phyloP scores from a whole-genome alignment of 1,140 invertebrate species.

The Bombyx mandarina region DNA sequence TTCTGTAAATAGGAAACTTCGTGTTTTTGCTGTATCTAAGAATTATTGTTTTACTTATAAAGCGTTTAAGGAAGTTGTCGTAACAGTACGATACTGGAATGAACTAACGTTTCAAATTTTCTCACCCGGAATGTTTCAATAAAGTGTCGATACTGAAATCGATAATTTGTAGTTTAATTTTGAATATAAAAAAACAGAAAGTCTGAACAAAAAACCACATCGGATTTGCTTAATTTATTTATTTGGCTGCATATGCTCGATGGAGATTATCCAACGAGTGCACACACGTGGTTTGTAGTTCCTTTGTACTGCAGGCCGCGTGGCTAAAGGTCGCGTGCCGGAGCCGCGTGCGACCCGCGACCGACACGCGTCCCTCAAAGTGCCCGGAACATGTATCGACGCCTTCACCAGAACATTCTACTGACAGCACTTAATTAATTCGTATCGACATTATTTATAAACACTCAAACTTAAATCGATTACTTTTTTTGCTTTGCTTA shows the following conservation, averaged over 20 bases:
- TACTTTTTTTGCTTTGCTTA: no score
- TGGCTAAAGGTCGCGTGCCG: slow-evolving; percentile 7
- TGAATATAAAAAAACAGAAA: no score
- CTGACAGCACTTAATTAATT: slow-evolving; percentile 59
- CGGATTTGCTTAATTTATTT: slow-evolving; percentile 62
- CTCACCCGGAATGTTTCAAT: no score
- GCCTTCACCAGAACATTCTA: slow-evolving; percentile 46
- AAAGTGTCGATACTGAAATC: no score
- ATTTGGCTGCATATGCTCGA: slow-evolving; percentile 53
- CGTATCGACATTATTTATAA: slow-evolving; percentile 29
- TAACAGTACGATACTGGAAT: no score
- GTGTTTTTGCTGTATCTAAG: no score
- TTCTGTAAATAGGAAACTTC: no score
- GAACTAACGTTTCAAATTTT: no score
- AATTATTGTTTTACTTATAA: no score
- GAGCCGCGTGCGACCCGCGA: slow-evolving; percentile 14
- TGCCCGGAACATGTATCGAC: slow-evolving; percentile 46
- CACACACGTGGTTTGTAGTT: slow-evolving; percentile 27
- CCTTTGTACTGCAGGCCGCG: slow-evolving; percentile 10
- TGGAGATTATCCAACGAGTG: slow-evolving; percentile 49
- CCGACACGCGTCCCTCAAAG: slow-evolving; percentile 37
- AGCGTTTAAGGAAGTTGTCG: no score
- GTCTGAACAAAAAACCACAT: slow-evolving; percentile 15
- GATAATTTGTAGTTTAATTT: no score
- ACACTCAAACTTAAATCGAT: slow-evolving; percentile 18